Base-by-base conservation (phyloP, 1,140 invertebrate species). In the Odontomachus brunneus region DNA sequence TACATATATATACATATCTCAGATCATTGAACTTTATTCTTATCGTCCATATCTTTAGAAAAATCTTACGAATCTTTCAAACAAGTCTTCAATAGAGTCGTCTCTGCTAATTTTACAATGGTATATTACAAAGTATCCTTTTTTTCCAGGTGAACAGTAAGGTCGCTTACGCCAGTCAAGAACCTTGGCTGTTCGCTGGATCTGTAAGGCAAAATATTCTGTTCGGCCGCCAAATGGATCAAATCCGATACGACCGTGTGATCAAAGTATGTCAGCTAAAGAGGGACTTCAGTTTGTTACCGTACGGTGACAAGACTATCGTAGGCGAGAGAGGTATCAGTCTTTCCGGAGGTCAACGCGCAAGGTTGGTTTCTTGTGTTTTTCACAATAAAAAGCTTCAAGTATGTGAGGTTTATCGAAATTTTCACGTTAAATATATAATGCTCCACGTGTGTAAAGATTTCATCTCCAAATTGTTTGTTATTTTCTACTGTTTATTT, bases 271-370 rank as follows among this genome's bases (percentile, higher is more conserved):
- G 95, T 78, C 95, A 95, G 14, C 89, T 96, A 44, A 95, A 95
- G 33, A 93, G 94, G 72, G 97, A 93, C 94, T 96, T 96, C 91
- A 95, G 94, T 49, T 87, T 95, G 24, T 87, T 96, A 29, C 95
- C 95, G 1, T 92, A 94, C 83, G 96, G 97, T 1, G 97, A 98
- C 89, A 93, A 94, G 81, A 98, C 97, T 0, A 93, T 97, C n/a
- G 97, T 98, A 12, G 97, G 97, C 15, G 97, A 98, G 90, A 94
- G 96, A 71, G 98, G 98, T 63, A 95, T 96, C 12, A 95, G 95
- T 80, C 89, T 96, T 7, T 96, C 96, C 66, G 97, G 97, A 29
- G 97, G 97, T 1, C 97, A 98, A 92, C 97, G 96, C 91, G 97
- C 97, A 3, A 95, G 96, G 93, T 93, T 62, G 38, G 65, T 84